These are phyloP conservation scores for Anodontia alba DNA, from an alignment of 2,888 invertebrate species.

Conservation along the genomic window DNA sequence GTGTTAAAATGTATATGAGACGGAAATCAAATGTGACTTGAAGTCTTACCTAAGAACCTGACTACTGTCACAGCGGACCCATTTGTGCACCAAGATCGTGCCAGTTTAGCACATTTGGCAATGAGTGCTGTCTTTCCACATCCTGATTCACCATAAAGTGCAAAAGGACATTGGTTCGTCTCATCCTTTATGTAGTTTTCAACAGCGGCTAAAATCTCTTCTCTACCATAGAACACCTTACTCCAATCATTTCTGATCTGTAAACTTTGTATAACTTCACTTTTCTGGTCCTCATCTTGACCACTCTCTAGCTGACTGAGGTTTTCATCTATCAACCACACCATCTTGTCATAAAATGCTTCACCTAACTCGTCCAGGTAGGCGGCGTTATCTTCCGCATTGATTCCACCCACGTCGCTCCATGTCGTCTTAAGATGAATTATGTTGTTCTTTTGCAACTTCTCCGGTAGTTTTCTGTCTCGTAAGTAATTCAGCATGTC, in stretches of 20 bases:
- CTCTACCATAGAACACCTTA: slow-evolving; percentile 71
- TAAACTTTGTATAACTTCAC: slow-evolving; percentile 70
- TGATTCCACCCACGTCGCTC: slow-evolving; percentile 65
- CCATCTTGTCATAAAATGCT: slow-evolving; percentile 65
- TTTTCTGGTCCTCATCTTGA: slow-evolving; percentile 62
- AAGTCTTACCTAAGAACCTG: slow-evolving; percentile 74
- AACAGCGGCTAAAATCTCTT: slow-evolving; percentile 55
- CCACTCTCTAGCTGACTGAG: slow-evolving; percentile 39
- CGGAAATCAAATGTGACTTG: too few species aligned
- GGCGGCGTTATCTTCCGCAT: slow-evolving; percentile 58
- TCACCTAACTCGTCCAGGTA: slow-evolving; percentile 65
- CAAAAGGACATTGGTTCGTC: slow-evolving; percentile 57
- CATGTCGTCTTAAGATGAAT: slow-evolving; percentile 54
- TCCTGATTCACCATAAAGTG: slow-evolving; percentile 78
- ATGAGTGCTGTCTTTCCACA: slow-evolving; percentile 80
- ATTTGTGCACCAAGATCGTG: slow-evolving; percentile 57
- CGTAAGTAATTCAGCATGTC: slow-evolving; percentile 55
- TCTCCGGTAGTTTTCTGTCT: slow-evolving; percentile 47
- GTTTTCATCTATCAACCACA: slow-evolving; percentile 68
- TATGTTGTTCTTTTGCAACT: slow-evolving; percentile 55
- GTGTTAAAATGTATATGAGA: too few species aligned
- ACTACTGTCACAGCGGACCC: slow-evolving; percentile 62
- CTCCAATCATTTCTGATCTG: slow-evolving; percentile 62
- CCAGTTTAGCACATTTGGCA: slow-evolving; percentile 68
- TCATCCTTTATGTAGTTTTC: slow-evolving; percentile 45